Conservation (phyloP, 2,113 vertebrate genomes). For the Collichthys lucidus region DNA sequence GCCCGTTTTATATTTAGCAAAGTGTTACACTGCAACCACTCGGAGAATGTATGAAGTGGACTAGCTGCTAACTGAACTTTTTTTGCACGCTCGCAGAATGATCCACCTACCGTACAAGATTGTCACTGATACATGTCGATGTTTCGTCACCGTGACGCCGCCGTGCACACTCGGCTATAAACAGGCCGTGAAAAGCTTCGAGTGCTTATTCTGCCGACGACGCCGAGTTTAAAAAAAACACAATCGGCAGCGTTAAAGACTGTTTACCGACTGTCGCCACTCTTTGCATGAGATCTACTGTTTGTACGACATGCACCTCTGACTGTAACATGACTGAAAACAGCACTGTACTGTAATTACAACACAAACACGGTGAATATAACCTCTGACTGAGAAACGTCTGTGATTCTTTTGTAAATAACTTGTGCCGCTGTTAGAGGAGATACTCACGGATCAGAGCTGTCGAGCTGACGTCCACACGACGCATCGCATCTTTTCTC, state of each 20-base stretch:
- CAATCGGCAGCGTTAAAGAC: slow-evolving; percentile 36
- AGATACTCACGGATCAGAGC: slow-evolving; percentile 73
- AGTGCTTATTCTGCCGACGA: slow-evolving; percentile 67
- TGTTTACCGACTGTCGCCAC: slow-evolving; percentile 59
- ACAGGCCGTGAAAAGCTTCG: slow-evolving; percentile 36
- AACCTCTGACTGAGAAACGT: slow-evolving; percentile 53
- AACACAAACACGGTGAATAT: slow-evolving; percentile 46
- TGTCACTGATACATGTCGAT: slow-evolving; percentile 46
- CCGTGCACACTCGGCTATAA: slow-evolving; percentile 33
- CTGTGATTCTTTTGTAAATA: slow-evolving; percentile 74
- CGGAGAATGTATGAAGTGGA: slow-evolving; percentile 72
- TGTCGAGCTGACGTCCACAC: background rate
- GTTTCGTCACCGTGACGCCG: slow-evolving; percentile 30
- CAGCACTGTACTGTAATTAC: slow-evolving; percentile 66
- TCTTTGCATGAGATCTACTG: slow-evolving; percentile 73
- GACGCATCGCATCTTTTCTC: background rate
- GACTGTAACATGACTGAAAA: slow-evolving; percentile 60
- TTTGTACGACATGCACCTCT: slow-evolving; percentile 51
- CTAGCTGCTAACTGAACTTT: slow-evolving; percentile 69
- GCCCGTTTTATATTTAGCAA: slow-evolving; percentile 55
- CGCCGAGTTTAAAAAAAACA: slow-evolving; percentile 7
- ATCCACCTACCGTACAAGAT: slow-evolving; percentile 58
- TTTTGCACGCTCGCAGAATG: slow-evolving; percentile 59
- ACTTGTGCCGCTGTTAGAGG: slow-evolving; percentile 14
- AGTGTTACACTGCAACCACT: slow-evolving; percentile 51